These are phyloP conservation scores for Grapholita molesta DNA, from an alignment of 1,140 invertebrate species.

Conservation along the genomic window DNA sequence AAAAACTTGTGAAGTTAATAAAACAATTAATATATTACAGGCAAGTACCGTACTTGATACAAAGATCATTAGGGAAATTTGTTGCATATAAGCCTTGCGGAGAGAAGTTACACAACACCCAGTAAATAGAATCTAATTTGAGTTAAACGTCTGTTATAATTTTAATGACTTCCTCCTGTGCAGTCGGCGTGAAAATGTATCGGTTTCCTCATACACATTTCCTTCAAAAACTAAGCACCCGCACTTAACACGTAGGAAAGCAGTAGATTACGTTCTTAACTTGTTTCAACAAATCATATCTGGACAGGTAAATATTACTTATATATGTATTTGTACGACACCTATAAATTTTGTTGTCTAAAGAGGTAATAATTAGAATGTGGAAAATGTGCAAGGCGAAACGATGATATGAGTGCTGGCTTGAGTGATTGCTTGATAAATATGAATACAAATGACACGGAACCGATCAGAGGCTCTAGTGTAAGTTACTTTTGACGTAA, in stretches of 20 bases:
- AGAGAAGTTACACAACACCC: not conserved
- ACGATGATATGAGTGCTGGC: no score
- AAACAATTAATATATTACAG: no score
- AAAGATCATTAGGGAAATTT: not conserved
- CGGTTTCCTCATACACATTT: not conserved
- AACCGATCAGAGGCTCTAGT: no score
- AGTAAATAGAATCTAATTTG: not conserved
- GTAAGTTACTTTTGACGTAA: no score
- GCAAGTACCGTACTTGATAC: not conserved
- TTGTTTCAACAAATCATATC: not conserved
- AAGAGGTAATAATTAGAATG: no score
- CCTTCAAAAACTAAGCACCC: not conserved
- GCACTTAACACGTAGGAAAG: not conserved
- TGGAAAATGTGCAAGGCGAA: no score
- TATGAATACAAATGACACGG: no score
- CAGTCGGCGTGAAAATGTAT: not conserved
- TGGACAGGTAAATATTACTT: not conserved
- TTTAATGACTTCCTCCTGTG: not conserved
- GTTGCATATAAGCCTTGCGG: not conserved
- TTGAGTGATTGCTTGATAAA: no score
- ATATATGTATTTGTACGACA: no score
- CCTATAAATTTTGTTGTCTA: no score
- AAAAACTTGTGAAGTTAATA: no score
- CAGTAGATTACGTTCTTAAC: not conserved
- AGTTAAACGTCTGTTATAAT: not conserved